Conservation (phyloP, 2,888 invertebrate species). For the Sicus ferrugineus region DNA sequence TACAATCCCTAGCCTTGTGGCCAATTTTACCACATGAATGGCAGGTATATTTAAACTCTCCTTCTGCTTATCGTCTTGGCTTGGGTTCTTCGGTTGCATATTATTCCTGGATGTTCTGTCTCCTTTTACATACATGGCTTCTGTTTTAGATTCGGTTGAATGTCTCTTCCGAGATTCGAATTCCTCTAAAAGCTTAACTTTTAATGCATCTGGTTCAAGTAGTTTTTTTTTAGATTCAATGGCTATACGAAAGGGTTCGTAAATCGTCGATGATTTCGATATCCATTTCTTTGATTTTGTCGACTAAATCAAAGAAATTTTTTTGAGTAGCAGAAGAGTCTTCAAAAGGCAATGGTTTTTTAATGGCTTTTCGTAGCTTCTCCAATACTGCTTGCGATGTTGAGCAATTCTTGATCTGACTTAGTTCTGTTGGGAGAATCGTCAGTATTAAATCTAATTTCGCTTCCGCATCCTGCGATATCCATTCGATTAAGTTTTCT, state of each 20-base stretch:
- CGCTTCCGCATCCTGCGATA: slow-evolving; percentile 29
- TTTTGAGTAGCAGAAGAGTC: background rate
- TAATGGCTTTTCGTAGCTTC: background rate
- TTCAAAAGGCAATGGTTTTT: background rate
- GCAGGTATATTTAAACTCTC: slow-evolving; percentile 1
- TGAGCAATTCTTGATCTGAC: slow-evolving; percentile 6
- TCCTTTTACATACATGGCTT: background rate
- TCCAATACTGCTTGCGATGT: background rate
- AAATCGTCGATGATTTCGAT: slow-evolving; percentile 2
- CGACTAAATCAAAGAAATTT: slow-evolving; percentile 4
- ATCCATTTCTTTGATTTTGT: slow-evolving; percentile 2
- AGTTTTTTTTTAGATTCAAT: too few relatives aligned
- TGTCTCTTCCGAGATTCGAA: too few relatives aligned
- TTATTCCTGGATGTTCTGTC: background rate
- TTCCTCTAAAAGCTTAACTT: too few relatives aligned
- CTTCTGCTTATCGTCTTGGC: background rate
- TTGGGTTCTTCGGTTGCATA: slow-evolving; percentile 8
- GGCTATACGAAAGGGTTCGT: background rate
- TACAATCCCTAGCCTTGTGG: slow-evolving; percentile 7
- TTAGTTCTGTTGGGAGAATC: slow-evolving; percentile 32
- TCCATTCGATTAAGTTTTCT: background rate
- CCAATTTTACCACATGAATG: slow-evolving; percentile 15
- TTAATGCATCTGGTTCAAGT: too few relatives aligned
- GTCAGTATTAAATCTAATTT: slow-evolving; percentile 34
- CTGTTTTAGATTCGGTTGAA: slow-evolving; percentile 12